Percentiles rank a stretch among this genome's conserved stretches.
Conservation (phyloP, 2,113 vertebrate species). For the Notiomystis cincta region DNA sequence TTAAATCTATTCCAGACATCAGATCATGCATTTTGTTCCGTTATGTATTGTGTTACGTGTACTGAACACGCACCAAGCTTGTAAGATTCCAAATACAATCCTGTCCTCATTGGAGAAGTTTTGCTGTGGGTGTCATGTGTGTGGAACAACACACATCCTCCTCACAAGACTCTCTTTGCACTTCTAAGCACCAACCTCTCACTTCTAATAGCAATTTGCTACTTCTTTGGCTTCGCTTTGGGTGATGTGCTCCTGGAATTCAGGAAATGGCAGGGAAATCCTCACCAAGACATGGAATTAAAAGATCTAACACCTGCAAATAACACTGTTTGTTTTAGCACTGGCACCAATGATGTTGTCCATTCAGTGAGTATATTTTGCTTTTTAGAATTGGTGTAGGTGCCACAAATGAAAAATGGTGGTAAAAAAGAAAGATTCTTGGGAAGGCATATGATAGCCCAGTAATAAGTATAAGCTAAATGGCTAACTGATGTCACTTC, state of each 20-base stretch:
- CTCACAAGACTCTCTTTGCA: neutral
- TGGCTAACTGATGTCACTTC: neutral
- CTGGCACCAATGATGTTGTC: neutral
- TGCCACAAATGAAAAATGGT: neutral
- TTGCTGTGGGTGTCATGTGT: neutral
- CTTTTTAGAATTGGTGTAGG: accelerated
- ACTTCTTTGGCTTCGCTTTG: neutral
- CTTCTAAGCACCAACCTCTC: neutral
- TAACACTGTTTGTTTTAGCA: neutral
- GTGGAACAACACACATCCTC: neutral
- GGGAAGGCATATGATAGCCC: neutral
- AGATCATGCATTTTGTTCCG: neutral
- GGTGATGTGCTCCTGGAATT: neutral
- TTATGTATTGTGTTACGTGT: neutral
- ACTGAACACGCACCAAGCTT: neutral
- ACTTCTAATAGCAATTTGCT: neutral
- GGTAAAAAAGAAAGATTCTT: neutral
- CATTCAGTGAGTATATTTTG: neutral
- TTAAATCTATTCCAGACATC: neutral
- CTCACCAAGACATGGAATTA: neutral
- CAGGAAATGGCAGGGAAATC: neutral
- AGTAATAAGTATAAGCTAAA: neutral
- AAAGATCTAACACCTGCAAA: neutral
- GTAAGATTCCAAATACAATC: neutral
- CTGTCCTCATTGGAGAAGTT: neutral